These are phyloP conservation scores for Autographa pulchrina DNA, from an alignment of 2,888 invertebrate genomes.

Conservation along the genomic window DNA sequence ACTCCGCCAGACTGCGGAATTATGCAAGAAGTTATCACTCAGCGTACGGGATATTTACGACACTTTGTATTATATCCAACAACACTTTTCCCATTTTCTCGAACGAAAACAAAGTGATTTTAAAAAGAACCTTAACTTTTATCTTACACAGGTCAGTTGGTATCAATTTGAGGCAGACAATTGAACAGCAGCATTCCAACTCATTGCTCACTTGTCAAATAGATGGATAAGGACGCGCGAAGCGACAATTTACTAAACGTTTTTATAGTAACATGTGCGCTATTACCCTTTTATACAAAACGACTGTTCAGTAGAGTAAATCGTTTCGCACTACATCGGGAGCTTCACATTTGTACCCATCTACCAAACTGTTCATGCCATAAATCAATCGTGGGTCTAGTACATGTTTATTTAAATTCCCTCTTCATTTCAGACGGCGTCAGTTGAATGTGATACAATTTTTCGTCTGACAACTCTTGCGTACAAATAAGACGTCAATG, in stretches of 20 bases:
- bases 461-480: constrained; percentile 25
- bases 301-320: constrained; percentile 14
- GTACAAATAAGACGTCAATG: background rate
- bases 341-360: constrained; percentile 34
- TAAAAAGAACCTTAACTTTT: background rate
- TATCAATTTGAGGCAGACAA: background rate
- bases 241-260: background rate
- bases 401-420: constrained; percentile 23
- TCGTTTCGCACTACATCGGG: constrained; percentile 16
- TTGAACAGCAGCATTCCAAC: constrained; percentile 1
- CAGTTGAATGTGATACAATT: constrained; percentile 3
- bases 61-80: constrained; percentile 38
- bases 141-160: background rate
- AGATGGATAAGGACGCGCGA: background rate
- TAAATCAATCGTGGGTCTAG: constrained; percentile 37
- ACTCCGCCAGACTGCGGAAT: constrained; percentile 50
- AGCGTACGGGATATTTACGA: constrained; percentile 51
- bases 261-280: constrained; percentile 16
- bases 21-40: constrained; percentile 60
- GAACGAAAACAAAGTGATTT: constrained; percentile 18
- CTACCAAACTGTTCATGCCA: constrained; percentile 19
- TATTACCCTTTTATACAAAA: constrained; percentile 33
- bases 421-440: constrained; percentile 15
- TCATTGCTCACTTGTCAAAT: background rate
- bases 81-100: constrained; percentile 14